Evolutionary conservation across 2,113 vertebrate genomes (phyloP), one percentile per base, ranked within the genome.

Genomic region (Caloenas nicobarica): DNA sequence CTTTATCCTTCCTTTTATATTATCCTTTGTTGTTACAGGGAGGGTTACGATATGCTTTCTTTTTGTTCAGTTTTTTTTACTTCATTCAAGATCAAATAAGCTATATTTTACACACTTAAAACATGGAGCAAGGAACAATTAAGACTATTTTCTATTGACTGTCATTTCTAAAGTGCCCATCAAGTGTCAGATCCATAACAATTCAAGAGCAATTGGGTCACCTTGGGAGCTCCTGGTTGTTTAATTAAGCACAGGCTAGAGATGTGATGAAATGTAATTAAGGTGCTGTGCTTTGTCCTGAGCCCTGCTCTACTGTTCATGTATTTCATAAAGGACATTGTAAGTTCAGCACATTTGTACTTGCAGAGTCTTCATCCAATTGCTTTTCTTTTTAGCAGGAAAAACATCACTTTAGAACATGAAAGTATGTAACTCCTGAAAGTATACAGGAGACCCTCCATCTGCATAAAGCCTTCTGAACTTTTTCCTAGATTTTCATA

Each of bases 21-120:
- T 54, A 88, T 53, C 56, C 53, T 86, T 96, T 57, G 79, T 78
- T 96, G 74, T 95, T 92, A 77, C 70, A 74, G 85, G 51, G 50
- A 91, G 76, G 56, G n/a, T 78, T 93, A 57, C 2, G 8, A 68
- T 46, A 81, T 4, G 6, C 8, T 17, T 64, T 18, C 44, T 46
- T 46, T 46, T 62, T 81, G 13, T 61, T 53, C 57, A 13, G n/a
- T 65, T 69, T 46, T 36, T 89, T 87, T 83, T 51, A 73, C 25
- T 73, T 53, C 61, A n/a, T 58, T 42, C 42, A 81, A 51, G 69
- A 60, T 90, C 34, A 84, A 69, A 81, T 28, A 64, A 25, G 25
- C 38, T 81, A 4, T 77, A 78, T 71, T 88, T 95, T 88, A 28
- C 26, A 70, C 38, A 54, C 51, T 91, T 94, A 58, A 94, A 90